Conservation (phyloP, 2,113 vertebrate species). For the Urocitellus parryii region DNA sequence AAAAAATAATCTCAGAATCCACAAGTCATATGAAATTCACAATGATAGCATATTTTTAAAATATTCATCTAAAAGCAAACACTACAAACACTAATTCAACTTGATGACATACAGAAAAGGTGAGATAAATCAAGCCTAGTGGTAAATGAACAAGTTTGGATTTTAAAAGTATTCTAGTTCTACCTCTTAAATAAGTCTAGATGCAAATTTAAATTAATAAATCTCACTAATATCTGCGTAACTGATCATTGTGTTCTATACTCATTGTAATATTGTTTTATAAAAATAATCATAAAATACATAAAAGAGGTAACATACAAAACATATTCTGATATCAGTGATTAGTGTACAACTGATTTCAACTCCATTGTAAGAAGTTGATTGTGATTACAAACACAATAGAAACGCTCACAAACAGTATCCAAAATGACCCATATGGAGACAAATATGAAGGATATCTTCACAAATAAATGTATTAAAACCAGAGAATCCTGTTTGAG, state of each 20-base stretch:
- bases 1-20: neutral
- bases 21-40: neutral
- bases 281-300: neutral
- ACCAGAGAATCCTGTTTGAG: neutral
- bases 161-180: neutral
- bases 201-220: slow-evolving; percentile 24
- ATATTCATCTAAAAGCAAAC: neutral
- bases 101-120: neutral
- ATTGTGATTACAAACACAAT: neutral
- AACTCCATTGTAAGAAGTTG: neutral
- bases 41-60: slow-evolving; percentile 21
- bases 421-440: neutral
- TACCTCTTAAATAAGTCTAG: neutral
- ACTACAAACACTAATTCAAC: neutral
- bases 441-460: neutral
- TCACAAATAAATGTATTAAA: slow-evolving; percentile 15
- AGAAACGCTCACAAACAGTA: neutral
- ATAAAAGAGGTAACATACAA: neutral
- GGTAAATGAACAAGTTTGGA: neutral
- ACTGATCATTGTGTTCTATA: neutral
- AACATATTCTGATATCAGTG: neutral
- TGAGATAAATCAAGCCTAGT: neutral
- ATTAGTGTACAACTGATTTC: neutral
- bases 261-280: neutral
- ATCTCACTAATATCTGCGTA: neutral